Percentiles rank a stretch among this genome's conserved stretches.
These are phyloP conservation scores for Scalopus aquaticus DNA, from an alignment of 2,113 vertebrate species.

Conservation along the genomic window DNA sequence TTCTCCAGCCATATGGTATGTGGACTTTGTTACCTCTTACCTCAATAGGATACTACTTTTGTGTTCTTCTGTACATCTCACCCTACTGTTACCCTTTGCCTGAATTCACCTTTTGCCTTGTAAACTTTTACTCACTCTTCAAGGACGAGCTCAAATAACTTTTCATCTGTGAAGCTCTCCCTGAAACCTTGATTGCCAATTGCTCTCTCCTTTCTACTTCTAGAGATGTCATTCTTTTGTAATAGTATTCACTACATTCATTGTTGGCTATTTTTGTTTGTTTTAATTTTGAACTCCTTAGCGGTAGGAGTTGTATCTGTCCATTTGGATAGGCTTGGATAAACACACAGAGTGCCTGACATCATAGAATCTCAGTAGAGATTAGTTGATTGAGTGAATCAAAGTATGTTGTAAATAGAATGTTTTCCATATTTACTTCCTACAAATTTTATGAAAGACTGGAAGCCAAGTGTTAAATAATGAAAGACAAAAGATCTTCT, in stretches of 20 bases:
- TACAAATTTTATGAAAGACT: background rate
- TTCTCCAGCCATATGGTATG: background rate
- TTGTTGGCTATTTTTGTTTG: background rate
- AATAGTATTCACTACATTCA: background rate
- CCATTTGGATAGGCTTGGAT: slow-evolving; percentile 21
- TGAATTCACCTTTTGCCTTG: background rate
- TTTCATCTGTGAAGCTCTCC: background rate
- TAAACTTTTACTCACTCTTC: background rate
- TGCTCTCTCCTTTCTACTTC: slow-evolving; percentile 39
- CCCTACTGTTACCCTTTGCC: slow-evolving; percentile 13
- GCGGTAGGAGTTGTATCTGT: background rate
- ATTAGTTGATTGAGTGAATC: slow-evolving; percentile 10
- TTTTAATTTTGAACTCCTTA: background rate
- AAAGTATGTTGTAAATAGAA: slow-evolving; percentile 42
- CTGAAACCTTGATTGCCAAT: slow-evolving; percentile 40
- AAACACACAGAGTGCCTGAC: background rate
- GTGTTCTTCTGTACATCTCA: background rate
- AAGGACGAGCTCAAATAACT: slow-evolving; percentile 30
- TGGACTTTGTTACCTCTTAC: slow-evolving; percentile 9
- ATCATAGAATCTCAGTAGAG: background rate
- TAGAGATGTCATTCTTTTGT: slow-evolving; percentile 11
- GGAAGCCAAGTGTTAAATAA: slow-evolving; percentile 37
- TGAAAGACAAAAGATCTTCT: slow-evolving; percentile 28
- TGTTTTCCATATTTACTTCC: slow-evolving; percentile 1
- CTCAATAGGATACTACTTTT: background rate